Conservation (phyloP, 2,797 vertebrate species). For the Prunella strophiata region DNA sequence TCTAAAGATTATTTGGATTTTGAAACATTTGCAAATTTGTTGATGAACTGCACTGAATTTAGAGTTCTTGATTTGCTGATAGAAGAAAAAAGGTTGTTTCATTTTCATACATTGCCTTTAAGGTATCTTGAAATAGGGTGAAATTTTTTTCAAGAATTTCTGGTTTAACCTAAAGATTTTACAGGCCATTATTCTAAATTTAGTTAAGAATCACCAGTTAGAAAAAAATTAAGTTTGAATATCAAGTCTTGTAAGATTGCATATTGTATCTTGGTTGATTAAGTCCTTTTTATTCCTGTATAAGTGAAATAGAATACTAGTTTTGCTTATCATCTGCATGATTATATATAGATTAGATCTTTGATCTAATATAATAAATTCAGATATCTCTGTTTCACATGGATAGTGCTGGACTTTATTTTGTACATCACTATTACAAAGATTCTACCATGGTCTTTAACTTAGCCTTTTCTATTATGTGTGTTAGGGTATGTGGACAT, state of each 20-base stretch:
- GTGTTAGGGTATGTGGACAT: not conserved
- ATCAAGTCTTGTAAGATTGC: not conserved
- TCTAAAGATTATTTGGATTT: not conserved
- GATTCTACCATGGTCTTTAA: not conserved
- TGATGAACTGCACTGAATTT: not conserved
- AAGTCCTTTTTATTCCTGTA: not conserved
- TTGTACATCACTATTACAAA: not conserved
- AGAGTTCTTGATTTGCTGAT: not conserved
- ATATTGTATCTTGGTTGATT: not conserved
- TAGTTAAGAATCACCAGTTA: not conserved
- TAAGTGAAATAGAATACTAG: not conserved
- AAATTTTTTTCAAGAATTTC: not conserved
- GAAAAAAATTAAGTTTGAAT: not conserved
- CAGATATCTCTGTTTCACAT: not conserved
- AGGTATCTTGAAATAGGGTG: not conserved
- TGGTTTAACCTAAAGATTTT: not conserved
- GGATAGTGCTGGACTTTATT: not conserved
- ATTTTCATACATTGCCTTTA: not conserved
- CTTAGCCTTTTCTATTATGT: not conserved
- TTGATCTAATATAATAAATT: not conserved
- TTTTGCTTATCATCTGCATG: not conserved
- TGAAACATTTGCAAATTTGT: not conserved
- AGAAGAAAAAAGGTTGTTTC: not conserved
- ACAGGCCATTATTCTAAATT: not conserved
- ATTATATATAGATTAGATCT: not conserved